Evolutionary conservation across 2,797 vertebrate genomes (phyloP), one percentile per base, ranked within the genome.

Genomic region (Tiaroga cobitis): DNA sequence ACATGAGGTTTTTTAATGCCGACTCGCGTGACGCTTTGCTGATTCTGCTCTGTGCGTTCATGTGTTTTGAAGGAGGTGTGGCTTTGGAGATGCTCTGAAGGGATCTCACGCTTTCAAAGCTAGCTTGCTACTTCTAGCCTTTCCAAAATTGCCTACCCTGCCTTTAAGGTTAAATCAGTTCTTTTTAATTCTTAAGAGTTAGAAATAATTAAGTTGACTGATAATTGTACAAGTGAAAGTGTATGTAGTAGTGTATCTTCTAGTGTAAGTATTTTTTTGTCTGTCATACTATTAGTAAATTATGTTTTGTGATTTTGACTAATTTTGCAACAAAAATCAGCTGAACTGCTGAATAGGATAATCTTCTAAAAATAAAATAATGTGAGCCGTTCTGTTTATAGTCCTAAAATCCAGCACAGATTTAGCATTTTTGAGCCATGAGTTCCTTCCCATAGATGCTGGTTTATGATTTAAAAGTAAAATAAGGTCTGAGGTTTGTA

Each of bases 391-490:
- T 74, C 16, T 51, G 46, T 74, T 34, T 51, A 21, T 75, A 75
- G 26, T 13, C 13, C 6, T 39, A 76, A 59, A 76, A 76, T 51
- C 6, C 32, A 56, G 21, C 8, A 59, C 9, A 37, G 7, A 75
- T 24, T 49, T 18, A 18, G 4, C 8, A 29, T 49, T 49, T 49
- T 29, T 2, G 29, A 49, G 26, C 8, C 8, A 5, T 43, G 2
- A 6, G 15, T 49, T 46, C 41, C 43, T 2, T 32, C 16, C 16
- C 24, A 8, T 34, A 56, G 54, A 21, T 39, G 32, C 21, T 78
- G n/a, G 16, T 41, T 61, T 78, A 39, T 26, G 54, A 77, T 59
- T 76, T 56, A 29, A 29, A n/a, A 78, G 75, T 19, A 59, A 26
- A 65, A 65, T 29, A 65, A 77, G 3, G 21, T 39, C 13, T 39